phyloP scores from a whole-genome alignment of 1,140 invertebrate species.

The Yoshiicerus persimilis region DNA sequence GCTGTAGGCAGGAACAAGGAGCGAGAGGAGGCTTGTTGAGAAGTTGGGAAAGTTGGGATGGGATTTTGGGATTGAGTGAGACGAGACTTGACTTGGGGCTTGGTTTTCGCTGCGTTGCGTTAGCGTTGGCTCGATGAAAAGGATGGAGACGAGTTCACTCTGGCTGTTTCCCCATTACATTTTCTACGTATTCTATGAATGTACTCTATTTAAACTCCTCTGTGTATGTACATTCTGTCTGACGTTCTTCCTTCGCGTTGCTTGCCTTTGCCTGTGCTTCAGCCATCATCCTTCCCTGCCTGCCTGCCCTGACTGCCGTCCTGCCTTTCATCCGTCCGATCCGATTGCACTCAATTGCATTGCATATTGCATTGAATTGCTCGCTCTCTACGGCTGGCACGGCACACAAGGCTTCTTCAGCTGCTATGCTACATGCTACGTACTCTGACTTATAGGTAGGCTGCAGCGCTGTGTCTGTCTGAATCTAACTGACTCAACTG shows the following conservation, averaged over 20 bases:
- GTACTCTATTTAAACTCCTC: background rate
- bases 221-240: too few relatives aligned
- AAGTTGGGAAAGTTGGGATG: background rate
- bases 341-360: background rate
- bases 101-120: background rate
- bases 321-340: background rate
- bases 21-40: background rate
- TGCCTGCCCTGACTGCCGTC: background rate
- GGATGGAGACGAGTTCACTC: background rate
- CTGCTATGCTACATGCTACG: too few relatives aligned
- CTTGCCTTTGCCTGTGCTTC: background rate
- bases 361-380: background rate
- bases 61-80: background rate
- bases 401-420: background rate
- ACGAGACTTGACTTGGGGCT: background rate
- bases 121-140: slow-evolving; percentile 2
- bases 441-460: too few relatives aligned
- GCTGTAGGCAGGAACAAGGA: background rate
- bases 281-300: background rate
- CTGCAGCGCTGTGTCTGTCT: background rate
- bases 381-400: background rate
- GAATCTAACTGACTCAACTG: background rate
- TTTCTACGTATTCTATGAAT: background rate
- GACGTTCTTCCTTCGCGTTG: background rate
- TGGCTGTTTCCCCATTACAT: background rate